Conservation (phyloP, 1,140 invertebrate species). For the Dreissena rostriformis region DNA sequence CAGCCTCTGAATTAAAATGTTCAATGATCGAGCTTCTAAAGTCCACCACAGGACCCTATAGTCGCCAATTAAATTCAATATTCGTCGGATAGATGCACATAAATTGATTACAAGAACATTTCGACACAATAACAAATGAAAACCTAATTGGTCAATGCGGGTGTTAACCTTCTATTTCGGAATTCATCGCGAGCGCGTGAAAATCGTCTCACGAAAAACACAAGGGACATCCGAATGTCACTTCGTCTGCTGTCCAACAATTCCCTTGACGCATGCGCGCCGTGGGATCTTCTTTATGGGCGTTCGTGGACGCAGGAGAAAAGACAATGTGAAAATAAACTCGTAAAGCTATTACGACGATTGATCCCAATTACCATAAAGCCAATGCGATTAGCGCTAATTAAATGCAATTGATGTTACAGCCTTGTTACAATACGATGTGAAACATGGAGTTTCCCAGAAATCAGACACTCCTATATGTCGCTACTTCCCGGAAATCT, state of each 20-base stretch:
- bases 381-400: constrained; percentile 39
- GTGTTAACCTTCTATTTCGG: no score
- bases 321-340: constrained; percentile 58
- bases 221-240: constrained; percentile 40
- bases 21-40: no score
- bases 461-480: no score
- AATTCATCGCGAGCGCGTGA: no score
- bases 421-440: background rate
- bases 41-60: no score
- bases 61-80: no score
- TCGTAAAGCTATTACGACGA: constrained; percentile 49
- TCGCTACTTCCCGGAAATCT: no score
- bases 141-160: no score
- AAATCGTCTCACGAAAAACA: constrained; percentile 28
- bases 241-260: constrained; percentile 20
- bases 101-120: no score
- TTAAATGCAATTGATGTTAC: constrained; percentile 37
- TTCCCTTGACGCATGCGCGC: constrained; percentile 24
- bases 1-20: no score
- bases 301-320: background rate
- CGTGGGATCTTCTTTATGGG: constrained; percentile 42
- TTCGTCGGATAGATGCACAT: no score
- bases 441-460: constrained; percentile 1
- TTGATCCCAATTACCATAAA: constrained; percentile 44
- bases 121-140: no score